Base-by-base conservation (phyloP, 1,140 invertebrate genomes). In the Maconellicoccus hirsutus region DNA sequence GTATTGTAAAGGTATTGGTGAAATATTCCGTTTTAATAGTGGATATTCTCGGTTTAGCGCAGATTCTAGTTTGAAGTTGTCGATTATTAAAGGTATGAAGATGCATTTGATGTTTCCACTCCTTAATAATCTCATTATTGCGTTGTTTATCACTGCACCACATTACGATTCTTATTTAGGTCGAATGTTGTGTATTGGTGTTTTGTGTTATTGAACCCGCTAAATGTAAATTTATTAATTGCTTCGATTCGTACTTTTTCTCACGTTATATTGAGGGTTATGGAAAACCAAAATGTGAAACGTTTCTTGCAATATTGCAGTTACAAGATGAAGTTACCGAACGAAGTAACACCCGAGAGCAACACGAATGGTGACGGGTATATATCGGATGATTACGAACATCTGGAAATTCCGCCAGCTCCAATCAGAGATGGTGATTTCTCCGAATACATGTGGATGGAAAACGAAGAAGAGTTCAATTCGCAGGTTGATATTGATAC, bases 361-460 rank as follows among this genome's bases (percentile, higher is more conserved):
- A 12, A 23, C 25, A 1, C 22, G 2, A 66, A 66, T 19, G 25
- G 61, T 14, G 61, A 66, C 25, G 61, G 61, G 10, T 66, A 66
- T 23, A 10, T 25, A 25, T 66, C 61, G 21, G 61, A 66, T 25
- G 61, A 66, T 8, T 66, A 16, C 61, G 61, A 66, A 3, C 61
- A 22, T 6, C 19, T 66, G 2, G 61, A 66, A 66, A 66, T 66
- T 12, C 3, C 19, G 10, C 61, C 61, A 25, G 19, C 61, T 22
- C 80, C 82, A n/a, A 78, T 81, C 22, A 79, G 80, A 42, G 84
- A 87, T 75, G 86, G 84, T 69, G 90, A 93, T 79, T 93, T 93
- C 79, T 89, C 88, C 0, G 91, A 93, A 75, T 93, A 92, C 75
- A 84, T 93, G 82, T 93, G 91, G 91, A 93, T 93, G 91, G 91